phyloP scores from a whole-genome alignment of 2,797 vertebrate genomes.

The Apogon hyalosoma region DNA sequence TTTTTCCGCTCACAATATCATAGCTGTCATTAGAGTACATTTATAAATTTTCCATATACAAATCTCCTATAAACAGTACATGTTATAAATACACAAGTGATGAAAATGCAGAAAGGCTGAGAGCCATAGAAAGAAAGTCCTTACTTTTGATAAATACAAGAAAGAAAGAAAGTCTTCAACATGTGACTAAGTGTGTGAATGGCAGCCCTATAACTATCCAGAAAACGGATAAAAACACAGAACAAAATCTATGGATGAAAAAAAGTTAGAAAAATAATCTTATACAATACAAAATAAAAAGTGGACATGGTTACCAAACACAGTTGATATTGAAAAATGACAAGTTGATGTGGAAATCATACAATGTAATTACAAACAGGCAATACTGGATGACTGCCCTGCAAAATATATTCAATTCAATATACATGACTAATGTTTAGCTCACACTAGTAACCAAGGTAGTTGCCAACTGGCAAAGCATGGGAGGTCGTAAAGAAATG shows the following conservation, averaged over 20 bases:
- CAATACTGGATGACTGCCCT: constrained; percentile 60
- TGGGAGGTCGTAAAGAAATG: constrained; percentile 48
- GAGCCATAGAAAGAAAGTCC: constrained; percentile 66
- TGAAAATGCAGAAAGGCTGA: constrained; percentile 74
- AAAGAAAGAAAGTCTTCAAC: constrained; percentile 59
- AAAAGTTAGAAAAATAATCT: constrained; percentile 80
- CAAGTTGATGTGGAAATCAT: constrained; percentile 69
- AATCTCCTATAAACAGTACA: constrained; percentile 84
- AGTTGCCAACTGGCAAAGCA: constrained; percentile 83
- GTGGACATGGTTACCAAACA: constrained; percentile 69
- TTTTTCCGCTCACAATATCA: constrained; percentile 77
- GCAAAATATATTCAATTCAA: constrained; percentile 79
- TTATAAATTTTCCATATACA: constrained; percentile 83
- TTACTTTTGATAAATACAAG: constrained; percentile 73
- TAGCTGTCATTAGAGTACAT: constrained; percentile 84
- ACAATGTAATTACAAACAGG: constrained; percentile 71
- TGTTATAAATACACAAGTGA: constrained; percentile 81
- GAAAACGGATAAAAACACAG: constrained; percentile 77
- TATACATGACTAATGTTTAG: constrained; percentile 72
- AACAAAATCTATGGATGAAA: constrained; percentile 74
- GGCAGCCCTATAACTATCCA: constrained; percentile 79
- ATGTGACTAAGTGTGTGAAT: constrained; percentile 61
- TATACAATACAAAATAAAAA: constrained; percentile 66
- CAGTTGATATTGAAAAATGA: constrained; percentile 61
- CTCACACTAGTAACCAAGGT: constrained; percentile 84